Percentiles rank a stretch among this genome's conserved stretches.
Conservation (phyloP, 2,888 invertebrate species). For the Drosophila trichaetosa region DNA sequence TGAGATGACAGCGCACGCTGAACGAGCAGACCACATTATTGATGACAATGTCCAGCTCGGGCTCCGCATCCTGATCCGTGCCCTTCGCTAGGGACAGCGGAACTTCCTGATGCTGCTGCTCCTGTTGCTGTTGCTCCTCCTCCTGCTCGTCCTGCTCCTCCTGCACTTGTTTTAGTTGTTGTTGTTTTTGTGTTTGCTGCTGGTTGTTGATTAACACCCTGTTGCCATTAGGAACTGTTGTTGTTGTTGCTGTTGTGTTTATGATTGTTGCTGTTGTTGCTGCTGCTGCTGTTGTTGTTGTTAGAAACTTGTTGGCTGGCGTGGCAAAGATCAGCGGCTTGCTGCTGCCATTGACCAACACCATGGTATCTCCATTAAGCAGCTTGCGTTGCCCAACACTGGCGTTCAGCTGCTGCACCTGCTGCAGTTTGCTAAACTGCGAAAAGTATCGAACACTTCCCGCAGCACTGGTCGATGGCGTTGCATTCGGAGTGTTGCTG, state of each 20-base stretch:
- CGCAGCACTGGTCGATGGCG: conserved; percentile 31
- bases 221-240: conserved; percentile 14
- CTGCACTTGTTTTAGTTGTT: conserved; percentile 83
- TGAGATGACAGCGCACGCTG: conserved; percentile 98
- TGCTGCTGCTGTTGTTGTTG: conserved; percentile 28
- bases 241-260: conserved; percentile 1
- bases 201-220: conserved; percentile 4
- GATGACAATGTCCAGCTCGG: conserved; percentile 97
- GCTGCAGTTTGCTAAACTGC: conserved; percentile 70
- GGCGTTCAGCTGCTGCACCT: conserved; percentile 39
- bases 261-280: background rate
- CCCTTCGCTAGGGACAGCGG: conserved; percentile 86
- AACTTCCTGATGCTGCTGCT: conserved; percentile 77
- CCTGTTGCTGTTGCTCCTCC: conserved; percentile 2
- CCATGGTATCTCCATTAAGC: conserved; percentile 60
- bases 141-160: conserved; percentile 82
- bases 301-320: conserved; percentile 16
- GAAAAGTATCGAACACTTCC: conserved; percentile 76
- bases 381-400: conserved; percentile 58
- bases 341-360: conserved; percentile 58
- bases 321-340: conserved; percentile 53
- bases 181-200: conserved; percentile 22
- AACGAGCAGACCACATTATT: conserved; percentile 91
- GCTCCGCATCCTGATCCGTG: conserved; percentile 86
- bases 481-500: conserved; percentile 12